These are phyloP conservation scores for Lepidocyrtinus sp. DNA, from an alignment of 2,888 invertebrate genomes.

Conservation along the genomic window DNA sequence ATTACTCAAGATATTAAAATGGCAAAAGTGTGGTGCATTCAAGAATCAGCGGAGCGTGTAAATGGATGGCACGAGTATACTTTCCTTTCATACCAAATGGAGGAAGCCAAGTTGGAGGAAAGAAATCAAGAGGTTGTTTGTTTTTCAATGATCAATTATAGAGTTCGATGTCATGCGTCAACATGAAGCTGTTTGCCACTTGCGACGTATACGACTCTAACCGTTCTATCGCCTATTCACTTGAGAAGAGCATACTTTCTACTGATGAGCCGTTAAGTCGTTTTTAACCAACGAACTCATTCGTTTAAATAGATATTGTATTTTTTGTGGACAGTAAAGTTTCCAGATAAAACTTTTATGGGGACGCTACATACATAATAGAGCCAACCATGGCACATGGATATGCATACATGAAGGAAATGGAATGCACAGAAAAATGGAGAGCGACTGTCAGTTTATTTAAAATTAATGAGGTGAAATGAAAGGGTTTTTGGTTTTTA, in stretches of 20 bases:
- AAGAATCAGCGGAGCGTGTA: neutral
- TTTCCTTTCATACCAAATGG: neutral
- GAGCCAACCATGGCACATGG: neutral
- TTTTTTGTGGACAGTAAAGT: slow-evolving; percentile 17
- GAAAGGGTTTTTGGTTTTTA: slow-evolving; percentile 46
- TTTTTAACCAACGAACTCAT: neutral
- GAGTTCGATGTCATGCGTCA: slow-evolving; percentile 7
- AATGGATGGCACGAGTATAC: neutral
- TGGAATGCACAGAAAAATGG: slow-evolving; percentile 19
- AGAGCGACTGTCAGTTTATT: slow-evolving; percentile 44
- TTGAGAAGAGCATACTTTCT: neutral
- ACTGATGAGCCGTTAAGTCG: neutral
- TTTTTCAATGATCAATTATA: slow-evolving; percentile 10
- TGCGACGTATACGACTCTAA: no score
- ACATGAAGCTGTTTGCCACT: no score
- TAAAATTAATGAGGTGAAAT: slow-evolving; percentile 57
- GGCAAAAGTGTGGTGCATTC: slow-evolving; percentile 8
- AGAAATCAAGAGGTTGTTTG: neutral
- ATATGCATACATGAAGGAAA: no score
- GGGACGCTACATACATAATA: no score
- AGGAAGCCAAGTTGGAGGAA: no score
- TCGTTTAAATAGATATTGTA: slow-evolving; percentile 1
- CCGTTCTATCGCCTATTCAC: neutral
- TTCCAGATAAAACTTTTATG: slow-evolving; percentile 14
- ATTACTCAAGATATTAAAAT: slow-evolving; percentile 30